Percentiles rank a stretch among this genome's conserved stretches.
phyloP scores from a whole-genome alignment of 2,113 vertebrate genomes.

The Coryphaenoides rupestris region DNA sequence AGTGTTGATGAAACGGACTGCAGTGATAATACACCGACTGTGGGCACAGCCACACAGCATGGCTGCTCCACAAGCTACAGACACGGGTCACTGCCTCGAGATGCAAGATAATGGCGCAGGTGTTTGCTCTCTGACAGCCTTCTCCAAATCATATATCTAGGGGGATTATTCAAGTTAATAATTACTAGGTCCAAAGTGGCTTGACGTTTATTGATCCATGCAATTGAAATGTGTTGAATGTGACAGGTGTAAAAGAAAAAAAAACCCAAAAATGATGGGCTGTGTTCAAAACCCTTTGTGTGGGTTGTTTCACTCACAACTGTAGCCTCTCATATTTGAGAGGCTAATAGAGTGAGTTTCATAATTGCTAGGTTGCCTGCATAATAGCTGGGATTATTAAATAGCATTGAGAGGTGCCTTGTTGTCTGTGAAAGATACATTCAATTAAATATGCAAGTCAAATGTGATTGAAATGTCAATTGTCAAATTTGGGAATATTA shows the following conservation, averaged over 20 bases:
- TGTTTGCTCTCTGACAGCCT: constrained; percentile 14
- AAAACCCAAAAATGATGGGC: too few relatives aligned
- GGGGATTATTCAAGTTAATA: constrained; percentile 1
- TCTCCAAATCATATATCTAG: constrained; percentile 1
- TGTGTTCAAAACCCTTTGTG: too few relatives aligned
- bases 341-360: too few relatives aligned
- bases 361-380: too few relatives aligned
- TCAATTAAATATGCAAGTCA: background rate
- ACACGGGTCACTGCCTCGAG: constrained; percentile 28
- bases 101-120: constrained; percentile 16
- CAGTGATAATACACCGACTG: constrained; percentile 42
- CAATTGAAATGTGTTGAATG: constrained; percentile 3
- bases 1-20: constrained; percentile 62
- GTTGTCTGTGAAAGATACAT: constrained; percentile 70
- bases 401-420: constrained; percentile 72
- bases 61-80: constrained; percentile 14
- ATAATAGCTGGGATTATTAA: too few relatives aligned
- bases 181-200: constrained; percentile 1
- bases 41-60: constrained; percentile 21
- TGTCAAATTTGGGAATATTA: too few relatives aligned
- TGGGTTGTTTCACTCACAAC: constrained; percentile 43
- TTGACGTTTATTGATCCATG: constrained; percentile 8
- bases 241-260: background rate
- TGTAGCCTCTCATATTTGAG: constrained; percentile 54
- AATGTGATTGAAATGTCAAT: constrained; percentile 9